Conservation (phyloP, 1,140 invertebrate species). For the Neodiprion pinetum region DNA sequence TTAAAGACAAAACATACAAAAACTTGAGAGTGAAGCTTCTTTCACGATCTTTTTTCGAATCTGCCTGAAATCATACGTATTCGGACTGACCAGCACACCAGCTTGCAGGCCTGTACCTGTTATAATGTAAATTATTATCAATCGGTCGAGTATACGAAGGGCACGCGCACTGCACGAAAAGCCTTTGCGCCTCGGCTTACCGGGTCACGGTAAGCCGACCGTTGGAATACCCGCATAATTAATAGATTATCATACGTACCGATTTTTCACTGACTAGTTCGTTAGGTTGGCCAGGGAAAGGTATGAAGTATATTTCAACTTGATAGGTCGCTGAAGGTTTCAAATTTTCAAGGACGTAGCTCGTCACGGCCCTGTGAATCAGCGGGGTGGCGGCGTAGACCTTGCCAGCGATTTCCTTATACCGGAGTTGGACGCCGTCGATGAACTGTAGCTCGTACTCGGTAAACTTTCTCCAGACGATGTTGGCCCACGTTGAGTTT, state of each 20-base stretch:
- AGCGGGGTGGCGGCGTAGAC: conserved; percentile 78
- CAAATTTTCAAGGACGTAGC: conserved; percentile 75
- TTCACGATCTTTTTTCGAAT: too few relatives aligned
- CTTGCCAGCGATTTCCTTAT: conserved; percentile 74
- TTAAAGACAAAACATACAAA: too few relatives aligned
- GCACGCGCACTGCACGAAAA: too few relatives aligned
- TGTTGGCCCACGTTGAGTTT: conserved; percentile 77
- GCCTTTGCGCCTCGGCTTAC: too few relatives aligned
- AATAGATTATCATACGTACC: conserved; percentile 63
- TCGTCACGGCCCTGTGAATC: conserved; percentile 77
- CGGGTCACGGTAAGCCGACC: conserved; percentile 26
- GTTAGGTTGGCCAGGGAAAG: conserved; percentile 75
- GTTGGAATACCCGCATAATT: conserved; percentile 32
- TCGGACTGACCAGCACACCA: too few relatives aligned
- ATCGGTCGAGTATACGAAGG: conserved; percentile 30
- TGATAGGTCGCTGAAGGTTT: conserved; percentile 77
- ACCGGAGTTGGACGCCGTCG: conserved; percentile 75
- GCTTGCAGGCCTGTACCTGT: too few relatives aligned
- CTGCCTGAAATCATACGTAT: too few relatives aligned
- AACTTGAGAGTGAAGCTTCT: too few relatives aligned
- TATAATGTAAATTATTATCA: background rate
- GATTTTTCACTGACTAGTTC: conserved; percentile 75
- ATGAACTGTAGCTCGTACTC: conserved; percentile 80
- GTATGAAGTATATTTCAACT: conserved; percentile 79
- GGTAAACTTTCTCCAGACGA: conserved; percentile 83